Base-by-base conservation (phyloP, 2,797 vertebrate genomes). In the Pelobates cultripes region DNA sequence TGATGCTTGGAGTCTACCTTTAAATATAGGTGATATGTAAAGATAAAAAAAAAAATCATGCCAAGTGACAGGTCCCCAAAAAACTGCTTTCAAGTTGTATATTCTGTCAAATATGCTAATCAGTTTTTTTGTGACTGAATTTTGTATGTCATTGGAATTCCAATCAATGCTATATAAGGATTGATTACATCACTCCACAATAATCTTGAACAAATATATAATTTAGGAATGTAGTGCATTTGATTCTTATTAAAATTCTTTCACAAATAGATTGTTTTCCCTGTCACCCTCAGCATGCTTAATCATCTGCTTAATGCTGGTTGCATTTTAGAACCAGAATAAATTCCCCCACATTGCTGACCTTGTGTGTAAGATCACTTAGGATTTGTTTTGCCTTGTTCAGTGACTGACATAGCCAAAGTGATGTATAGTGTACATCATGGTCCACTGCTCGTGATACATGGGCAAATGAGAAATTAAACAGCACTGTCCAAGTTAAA, bases 381-480 rank as follows among this genome's bases (percentile, higher is more conserved):
- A 85, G 82, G 82, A 81, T 88, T 87, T 88, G 75, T 87, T 86
- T 84, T 89, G 74, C 78, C 79, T 86, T 85, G 51, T 85, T 89
- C 85, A 87, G 84, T 81, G 47, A 63, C 82, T 89, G 86, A 88
- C 82, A 71, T 75, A 85, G 79, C 70, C 83, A 55, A 87, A 83
- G 77, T 90, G 85, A 86, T 88, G 81, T 69, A 87, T 85, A 85
- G 83, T 82, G 85, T 86, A 78, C 81, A 75, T 88, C 60, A 44
- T 83, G 85, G 82, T 86, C 84, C 86, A 73, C 85, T 87, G 87
- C 89, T 77, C 73, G 75, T 87, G 85, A 78, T 87, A 77, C 76
- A 85, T 85, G 74, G 79, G 75, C 51, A 84, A 61, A 78, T 87
- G 74, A 85, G 77, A 85, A 78, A 83, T 76, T 81, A 79, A 88